A percentile compares a stretch with the other conserved stretches of the same genome.
These are phyloP conservation scores for Chitala chitala DNA, from an alignment of 2,113 vertebrate species.

Conservation along the genomic window DNA sequence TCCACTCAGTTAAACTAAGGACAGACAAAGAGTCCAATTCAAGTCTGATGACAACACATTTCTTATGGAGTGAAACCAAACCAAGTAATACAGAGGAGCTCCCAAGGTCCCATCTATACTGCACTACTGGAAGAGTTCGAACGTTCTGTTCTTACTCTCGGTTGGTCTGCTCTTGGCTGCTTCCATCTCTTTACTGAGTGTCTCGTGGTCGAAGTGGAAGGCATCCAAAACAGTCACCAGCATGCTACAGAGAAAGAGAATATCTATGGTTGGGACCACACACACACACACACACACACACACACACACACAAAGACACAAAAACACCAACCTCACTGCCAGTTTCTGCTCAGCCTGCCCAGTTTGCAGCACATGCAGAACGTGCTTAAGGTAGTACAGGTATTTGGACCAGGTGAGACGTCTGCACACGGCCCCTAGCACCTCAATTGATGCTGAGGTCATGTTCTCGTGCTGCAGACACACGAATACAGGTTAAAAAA, in stretches of 20 bases:
- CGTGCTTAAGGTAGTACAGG: constrained; percentile 84
- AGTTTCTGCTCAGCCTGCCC: constrained; percentile 78
- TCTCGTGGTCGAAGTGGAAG: constrained; percentile 87
- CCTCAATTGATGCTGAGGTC: constrained; percentile 78
- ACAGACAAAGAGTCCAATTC: no score
- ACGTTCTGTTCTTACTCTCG: constrained; percentile 60
- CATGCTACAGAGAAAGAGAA: constrained; percentile 63
- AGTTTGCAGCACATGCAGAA: constrained; percentile 81
- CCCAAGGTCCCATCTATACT: no score
- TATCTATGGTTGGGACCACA: constrained; percentile 8
- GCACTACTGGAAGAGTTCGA: neutral
- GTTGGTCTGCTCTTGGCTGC: constrained; percentile 56
- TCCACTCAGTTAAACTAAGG: no score
- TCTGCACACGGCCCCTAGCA: constrained; percentile 81
- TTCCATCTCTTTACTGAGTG: constrained; percentile 77
- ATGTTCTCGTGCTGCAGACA: constrained; percentile 80
- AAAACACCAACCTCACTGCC: constrained; percentile 76
- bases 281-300: neutral
- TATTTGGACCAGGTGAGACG: constrained; percentile 89
- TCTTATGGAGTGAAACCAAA: no score
- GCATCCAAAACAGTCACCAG: constrained; percentile 84
- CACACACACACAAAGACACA: neutral
- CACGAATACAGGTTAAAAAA: neutral
- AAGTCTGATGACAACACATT: no score
- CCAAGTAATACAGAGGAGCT: no score